These are phyloP conservation scores for Danio tinwini DNA, from an alignment of 2,797 vertebrate species.

Conservation along the genomic window DNA sequence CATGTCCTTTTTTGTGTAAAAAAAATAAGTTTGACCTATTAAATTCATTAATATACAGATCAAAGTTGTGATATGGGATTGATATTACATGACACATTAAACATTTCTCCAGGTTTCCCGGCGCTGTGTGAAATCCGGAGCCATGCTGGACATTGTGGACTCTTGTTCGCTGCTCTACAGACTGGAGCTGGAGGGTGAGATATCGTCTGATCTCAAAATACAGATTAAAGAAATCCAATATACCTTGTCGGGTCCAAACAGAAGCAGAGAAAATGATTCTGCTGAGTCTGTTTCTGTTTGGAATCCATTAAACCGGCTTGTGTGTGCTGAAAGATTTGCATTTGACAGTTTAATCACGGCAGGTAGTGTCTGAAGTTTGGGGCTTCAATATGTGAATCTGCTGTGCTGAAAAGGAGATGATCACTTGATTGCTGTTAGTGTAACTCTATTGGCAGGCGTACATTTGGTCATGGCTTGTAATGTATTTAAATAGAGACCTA, in stretches of 20 bases:
- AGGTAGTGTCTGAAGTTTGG: neutral
- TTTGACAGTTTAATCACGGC: conserved; percentile 12
- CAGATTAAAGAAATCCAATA: neutral
- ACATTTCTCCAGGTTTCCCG: conserved; percentile 78
- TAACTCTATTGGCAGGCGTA: too few species aligned
- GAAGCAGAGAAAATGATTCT: neutral
- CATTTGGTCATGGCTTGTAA: too few species aligned
- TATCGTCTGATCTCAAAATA: neutral
- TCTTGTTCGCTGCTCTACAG: conserved; percentile 88
- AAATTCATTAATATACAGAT: too few species aligned
- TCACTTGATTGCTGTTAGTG: neutral
- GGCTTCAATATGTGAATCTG: neutral
- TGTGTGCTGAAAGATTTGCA: conserved; percentile 14
- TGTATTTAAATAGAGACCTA: too few species aligned
- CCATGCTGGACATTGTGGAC: conserved; percentile 89
- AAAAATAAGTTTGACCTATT: too few species aligned
- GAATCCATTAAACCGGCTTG: neutral
- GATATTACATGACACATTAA: neutral
- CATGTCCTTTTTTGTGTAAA: too few species aligned
- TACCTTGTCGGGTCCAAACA: neutral
- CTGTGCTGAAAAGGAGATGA: neutral
- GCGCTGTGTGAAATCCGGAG: conserved; percentile 71
- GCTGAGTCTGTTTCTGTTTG: neutral
- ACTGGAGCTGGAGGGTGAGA: conserved; percentile 92
- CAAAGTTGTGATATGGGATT: too few species aligned